phyloP scores from a whole-genome alignment of 2,797 vertebrate species.

The Silurus aristotelis region DNA sequence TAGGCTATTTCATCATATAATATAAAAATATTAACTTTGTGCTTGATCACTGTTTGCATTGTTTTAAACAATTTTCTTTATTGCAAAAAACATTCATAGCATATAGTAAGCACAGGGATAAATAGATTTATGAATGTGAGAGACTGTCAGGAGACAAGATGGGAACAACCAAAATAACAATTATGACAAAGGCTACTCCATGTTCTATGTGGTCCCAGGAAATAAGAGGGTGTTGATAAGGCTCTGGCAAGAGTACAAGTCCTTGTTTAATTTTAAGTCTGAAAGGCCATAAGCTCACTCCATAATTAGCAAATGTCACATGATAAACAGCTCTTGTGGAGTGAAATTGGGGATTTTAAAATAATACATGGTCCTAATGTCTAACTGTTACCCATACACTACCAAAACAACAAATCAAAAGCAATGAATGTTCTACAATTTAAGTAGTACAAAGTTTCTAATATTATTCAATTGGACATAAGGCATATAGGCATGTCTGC shows the following conservation, averaged over 20 bases:
- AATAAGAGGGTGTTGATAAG: background rate
- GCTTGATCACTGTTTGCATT: background rate
- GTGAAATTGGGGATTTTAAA: background rate
- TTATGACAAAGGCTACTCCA: background rate
- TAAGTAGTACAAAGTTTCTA: background rate
- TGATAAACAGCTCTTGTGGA: background rate
- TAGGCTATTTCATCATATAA: background rate
- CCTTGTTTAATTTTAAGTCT: background rate
- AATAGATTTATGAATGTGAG: background rate
- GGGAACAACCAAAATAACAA: background rate
- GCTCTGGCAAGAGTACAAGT: background rate
- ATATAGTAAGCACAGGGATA: background rate
- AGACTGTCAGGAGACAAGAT: background rate
- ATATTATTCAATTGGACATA: background rate
- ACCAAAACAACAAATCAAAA: slow-evolving; percentile 1
- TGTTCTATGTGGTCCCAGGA: background rate
- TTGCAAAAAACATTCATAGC: background rate
- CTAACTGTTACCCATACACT: background rate
- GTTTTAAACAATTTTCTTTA: background rate
- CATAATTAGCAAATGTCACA: background rate
- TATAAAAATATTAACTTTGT: background rate
- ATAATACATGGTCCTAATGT: background rate
- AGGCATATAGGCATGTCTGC: background rate
- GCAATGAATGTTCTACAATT: background rate
- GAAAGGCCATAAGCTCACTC: background rate